These are phyloP conservation scores for Morinoia aosen DNA, from an alignment of 2,888 invertebrate species.

Conservation along the genomic window DNA sequence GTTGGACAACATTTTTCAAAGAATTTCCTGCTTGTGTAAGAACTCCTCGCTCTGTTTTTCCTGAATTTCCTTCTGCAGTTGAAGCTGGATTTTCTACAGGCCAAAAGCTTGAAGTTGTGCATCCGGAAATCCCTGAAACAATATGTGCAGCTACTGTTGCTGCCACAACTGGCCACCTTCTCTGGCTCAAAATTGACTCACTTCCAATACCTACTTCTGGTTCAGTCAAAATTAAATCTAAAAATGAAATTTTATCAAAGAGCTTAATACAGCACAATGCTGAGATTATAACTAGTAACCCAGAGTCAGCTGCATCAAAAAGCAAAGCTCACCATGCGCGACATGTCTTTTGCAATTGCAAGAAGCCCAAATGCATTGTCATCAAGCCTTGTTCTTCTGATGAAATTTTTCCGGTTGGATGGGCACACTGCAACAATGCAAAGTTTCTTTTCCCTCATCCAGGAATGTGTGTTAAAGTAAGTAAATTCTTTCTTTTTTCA, in stretches of 20 bases:
- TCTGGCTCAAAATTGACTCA: conserved; percentile 79
- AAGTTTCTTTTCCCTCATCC: conserved; percentile 76
- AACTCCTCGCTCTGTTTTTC: not conserved
- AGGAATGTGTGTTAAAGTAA: not conserved
- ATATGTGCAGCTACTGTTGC: conserved; percentile 80
- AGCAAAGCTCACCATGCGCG: not conserved
- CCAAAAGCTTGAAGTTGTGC: conserved; percentile 81
- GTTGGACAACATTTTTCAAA: not conserved
- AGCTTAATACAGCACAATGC: too few relatives aligned
- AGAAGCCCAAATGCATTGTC: conserved; percentile 8
- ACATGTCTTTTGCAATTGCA: not conserved
- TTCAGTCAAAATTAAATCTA: not conserved
- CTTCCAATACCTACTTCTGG: conserved; percentile 69
- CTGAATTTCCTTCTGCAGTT: not conserved
- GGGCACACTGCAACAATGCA: conserved; percentile 82
- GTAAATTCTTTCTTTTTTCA: not conserved
- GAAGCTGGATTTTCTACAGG: conserved; percentile 76
- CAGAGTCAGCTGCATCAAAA: not conserved
- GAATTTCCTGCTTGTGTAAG: not conserved
- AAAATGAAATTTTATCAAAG: not conserved
- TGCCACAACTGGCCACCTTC: conserved; percentile 76
- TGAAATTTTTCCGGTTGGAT: conserved; percentile 81
- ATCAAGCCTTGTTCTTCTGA: conserved; percentile 56
- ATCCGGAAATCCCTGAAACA: conserved; percentile 78
- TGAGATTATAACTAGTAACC: not conserved